These are phyloP conservation scores for Sitta europaea DNA, from an alignment of 2,113 vertebrate species.

Conservation along the genomic window DNA sequence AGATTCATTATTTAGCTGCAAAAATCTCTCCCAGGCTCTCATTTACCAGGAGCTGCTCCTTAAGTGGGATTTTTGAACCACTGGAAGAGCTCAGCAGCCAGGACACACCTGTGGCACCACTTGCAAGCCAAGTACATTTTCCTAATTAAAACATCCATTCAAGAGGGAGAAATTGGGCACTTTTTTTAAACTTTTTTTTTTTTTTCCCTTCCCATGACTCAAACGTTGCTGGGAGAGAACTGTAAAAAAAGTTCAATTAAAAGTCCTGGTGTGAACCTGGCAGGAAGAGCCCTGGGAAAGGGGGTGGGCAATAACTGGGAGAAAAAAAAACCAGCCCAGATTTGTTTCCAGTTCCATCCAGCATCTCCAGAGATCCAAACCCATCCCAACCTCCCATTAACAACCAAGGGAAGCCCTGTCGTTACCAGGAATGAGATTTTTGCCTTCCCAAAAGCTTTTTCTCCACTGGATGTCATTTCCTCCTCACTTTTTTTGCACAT, in stretches of 20 bases:
- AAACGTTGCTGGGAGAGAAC: accelerated
- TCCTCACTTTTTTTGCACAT: neutral
- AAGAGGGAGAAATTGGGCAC: neutral
- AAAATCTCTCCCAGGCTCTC: neutral
- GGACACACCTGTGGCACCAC: neutral
- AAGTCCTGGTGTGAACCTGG: neutral
- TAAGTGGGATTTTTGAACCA: neutral
- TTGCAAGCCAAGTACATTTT: neutral
- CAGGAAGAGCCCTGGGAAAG: neutral
- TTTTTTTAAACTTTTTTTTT: no score
- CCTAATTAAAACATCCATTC: neutral
- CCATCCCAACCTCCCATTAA: accelerated
- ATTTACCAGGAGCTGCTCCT: neutral
- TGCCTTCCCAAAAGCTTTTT: neutral
- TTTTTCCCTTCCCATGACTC: neutral
- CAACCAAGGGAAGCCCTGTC: neutral
- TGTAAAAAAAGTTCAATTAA: accelerated
- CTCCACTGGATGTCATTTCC: no score
- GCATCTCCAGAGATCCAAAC: neutral
- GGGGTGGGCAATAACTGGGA: neutral
- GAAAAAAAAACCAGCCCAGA: accelerated
- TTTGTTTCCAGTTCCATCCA: neutral
- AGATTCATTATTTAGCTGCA: conserved; percentile 23
- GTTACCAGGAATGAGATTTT: neutral
- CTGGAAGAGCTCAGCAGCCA: neutral